A percentile compares a stretch with the other conserved stretches of the same genome.
These are phyloP conservation scores for Noctilio leporinus DNA, from an alignment of 2,113 vertebrate species.

Conservation along the genomic window DNA sequence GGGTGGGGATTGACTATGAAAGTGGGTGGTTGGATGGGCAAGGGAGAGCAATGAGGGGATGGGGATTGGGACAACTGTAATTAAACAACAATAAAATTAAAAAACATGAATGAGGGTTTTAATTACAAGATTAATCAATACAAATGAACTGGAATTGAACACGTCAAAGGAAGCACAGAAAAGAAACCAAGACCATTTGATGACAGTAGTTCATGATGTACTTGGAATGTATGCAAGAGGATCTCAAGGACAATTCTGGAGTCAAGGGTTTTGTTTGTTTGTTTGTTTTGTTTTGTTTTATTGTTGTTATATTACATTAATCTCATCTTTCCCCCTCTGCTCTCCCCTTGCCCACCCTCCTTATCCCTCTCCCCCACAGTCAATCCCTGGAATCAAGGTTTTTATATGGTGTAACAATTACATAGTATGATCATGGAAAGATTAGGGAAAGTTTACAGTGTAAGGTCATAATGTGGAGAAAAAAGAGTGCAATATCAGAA, in stretches of 20 bases:
- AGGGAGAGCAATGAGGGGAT: slow-evolving; percentile 8
- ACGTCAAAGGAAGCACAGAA: background rate
- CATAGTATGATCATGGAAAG: background rate
- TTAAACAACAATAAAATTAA: too few relatives aligned
- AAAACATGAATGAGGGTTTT: background rate
- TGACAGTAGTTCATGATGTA: background rate
- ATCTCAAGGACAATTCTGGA: background rate
- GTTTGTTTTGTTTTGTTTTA: too few relatives aligned
- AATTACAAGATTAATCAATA: background rate
- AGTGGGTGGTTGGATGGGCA: too few relatives aligned
- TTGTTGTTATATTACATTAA: too few relatives aligned
- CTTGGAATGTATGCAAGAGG: background rate
- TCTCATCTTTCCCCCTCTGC: too few relatives aligned
- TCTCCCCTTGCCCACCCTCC: too few relatives aligned
- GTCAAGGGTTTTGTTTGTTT: background rate
- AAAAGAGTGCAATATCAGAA: background rate
- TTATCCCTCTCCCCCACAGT: too few relatives aligned
- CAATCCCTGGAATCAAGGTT: background rate
- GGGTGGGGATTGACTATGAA: too few relatives aligned
- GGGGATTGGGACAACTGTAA: background rate
- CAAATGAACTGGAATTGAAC: background rate
- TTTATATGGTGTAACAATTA: background rate
- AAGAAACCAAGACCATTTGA: background rate
- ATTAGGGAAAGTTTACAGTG: background rate
- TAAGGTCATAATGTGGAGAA: background rate